Evolutionary conservation across 2,888 invertebrate genomes (phyloP).

Genomic region (Pegoplata infirma): DNA sequence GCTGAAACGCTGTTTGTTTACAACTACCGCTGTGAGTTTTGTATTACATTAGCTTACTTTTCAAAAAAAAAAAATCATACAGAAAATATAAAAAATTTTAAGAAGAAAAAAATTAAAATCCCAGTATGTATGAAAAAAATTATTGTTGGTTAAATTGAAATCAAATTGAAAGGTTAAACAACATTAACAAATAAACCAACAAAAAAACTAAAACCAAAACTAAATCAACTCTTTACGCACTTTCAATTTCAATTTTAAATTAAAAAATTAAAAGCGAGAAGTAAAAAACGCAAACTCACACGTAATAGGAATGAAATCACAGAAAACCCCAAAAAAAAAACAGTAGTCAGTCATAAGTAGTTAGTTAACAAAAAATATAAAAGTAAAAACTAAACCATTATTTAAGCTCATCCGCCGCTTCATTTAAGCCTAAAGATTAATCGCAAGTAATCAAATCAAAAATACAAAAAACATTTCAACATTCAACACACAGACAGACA

Average conservation of each 20-base stretch:
- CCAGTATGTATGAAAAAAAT: conserved; percentile 11
- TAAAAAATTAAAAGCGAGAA: conserved; percentile 68
- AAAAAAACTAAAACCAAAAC: no score
- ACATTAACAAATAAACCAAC: conserved; percentile 25
- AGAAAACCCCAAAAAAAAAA: not conserved
- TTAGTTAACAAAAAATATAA: not conserved
- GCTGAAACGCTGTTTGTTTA: not conserved
- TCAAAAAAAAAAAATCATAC: not conserved
- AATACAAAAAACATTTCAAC: not conserved
- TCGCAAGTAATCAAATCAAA: conserved; percentile 6
- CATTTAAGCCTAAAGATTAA: conserved; percentile 12
- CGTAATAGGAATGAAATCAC: not conserved
- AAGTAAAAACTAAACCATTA: not conserved
- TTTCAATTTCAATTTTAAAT: conserved; percentile 65
- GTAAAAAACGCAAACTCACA: not conserved
- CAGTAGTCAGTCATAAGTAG: not conserved
- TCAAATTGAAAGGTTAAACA: conserved; percentile 56
- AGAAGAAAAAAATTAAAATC: conserved; percentile 1
- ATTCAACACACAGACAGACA: not conserved
- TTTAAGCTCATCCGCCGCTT: conserved; percentile 21
- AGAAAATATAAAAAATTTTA: not conserved
- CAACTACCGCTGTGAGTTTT: conserved; percentile 2
- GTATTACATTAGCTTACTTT: conserved; percentile 6
- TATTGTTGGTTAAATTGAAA: conserved; percentile 39
- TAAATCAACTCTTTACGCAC: conserved; percentile 54